A percentile compares a stretch with the other conserved stretches of the same genome.
Evolutionary conservation across 2,797 vertebrate genomes (phyloP).

Genomic region (Fistularia commersonii): DNA sequence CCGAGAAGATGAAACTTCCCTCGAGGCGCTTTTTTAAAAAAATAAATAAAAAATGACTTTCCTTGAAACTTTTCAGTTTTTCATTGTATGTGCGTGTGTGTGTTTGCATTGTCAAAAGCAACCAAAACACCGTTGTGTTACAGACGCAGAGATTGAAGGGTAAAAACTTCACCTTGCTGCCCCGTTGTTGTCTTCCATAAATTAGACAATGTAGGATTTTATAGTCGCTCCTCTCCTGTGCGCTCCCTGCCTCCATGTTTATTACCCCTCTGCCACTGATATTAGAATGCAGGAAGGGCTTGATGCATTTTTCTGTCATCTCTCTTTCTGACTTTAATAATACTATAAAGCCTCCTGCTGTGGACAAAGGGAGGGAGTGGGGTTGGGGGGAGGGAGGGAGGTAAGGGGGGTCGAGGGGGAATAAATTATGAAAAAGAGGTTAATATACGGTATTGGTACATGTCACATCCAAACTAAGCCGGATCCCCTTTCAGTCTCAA

Average conservation of each 20-base stretch:
- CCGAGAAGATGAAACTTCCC: no score
- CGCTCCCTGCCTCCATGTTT: conserved; percentile 66
- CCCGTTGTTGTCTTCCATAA: conserved; percentile 74
- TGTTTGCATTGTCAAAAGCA: not conserved
- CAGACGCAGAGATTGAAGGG: conserved; percentile 55
- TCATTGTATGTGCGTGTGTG: not conserved
- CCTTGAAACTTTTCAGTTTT: conserved; percentile 8
- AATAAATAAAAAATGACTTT: conserved; percentile 7
- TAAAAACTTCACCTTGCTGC: conserved; percentile 69
- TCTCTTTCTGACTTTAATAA: conserved; percentile 78
- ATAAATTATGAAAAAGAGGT: conserved; percentile 75
- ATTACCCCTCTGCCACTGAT: conserved; percentile 67
- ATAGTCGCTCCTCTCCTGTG: conserved; percentile 64
- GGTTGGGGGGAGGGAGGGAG: conserved; percentile 5
- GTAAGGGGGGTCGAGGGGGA: conserved; percentile 30
- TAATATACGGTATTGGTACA: conserved; percentile 71
- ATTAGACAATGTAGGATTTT: conserved; percentile 78
- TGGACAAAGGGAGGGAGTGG: conserved; percentile 26
- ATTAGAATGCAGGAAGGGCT: conserved; percentile 75
- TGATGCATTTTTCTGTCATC: conserved; percentile 77
- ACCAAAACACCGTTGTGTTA: conserved; percentile 16
- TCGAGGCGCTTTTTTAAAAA: no score
- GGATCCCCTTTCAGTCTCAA: conserved; percentile 59
- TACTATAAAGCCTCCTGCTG: conserved; percentile 74
- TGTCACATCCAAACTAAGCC: conserved; percentile 65